These are phyloP conservation scores for Eupristina koningsbergeri DNA, from an alignment of 1,140 invertebrate genomes.

Conservation along the genomic window DNA sequence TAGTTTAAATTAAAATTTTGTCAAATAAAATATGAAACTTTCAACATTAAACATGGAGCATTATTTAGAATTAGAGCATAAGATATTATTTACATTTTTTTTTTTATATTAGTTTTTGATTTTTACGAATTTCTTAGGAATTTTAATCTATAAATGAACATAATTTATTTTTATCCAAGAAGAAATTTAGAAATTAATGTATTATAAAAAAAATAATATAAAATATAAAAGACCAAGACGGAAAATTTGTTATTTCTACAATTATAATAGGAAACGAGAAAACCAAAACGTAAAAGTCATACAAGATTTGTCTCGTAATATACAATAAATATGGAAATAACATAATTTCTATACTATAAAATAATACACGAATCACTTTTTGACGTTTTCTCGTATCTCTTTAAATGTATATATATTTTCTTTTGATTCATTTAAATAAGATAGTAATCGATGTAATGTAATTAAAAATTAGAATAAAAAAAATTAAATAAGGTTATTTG, in stretches of 20 bases:
- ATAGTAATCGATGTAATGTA: no score
- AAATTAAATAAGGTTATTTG: no score
- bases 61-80: no score
- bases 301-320: conserved; percentile 32
- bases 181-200: not conserved
- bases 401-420: conserved; percentile 36
- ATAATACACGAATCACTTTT: conserved; percentile 34
- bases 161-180: not conserved
- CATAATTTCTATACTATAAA: conserved; percentile 47
- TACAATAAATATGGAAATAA: not conserved
- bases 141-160: no score
- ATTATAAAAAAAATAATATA: conserved; percentile 33
- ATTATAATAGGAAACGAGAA: conserved; percentile 48
- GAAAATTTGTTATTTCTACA: not conserved
- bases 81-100: no score
- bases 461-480: no score
- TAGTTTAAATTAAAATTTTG: no score
- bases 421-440: no score
- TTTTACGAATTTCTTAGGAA: no score
- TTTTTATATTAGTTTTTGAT: no score
- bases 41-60: no score
- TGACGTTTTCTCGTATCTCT: not conserved
- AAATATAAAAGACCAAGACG: conserved; percentile 30
- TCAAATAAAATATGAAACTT: no score
- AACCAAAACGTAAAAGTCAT: conserved; percentile 42